A percentile compares a stretch with the other conserved stretches of the same genome.
phyloP scores from a whole-genome alignment of 2,113 vertebrate genomes.

The Nyctereutes procyonoides region DNA sequence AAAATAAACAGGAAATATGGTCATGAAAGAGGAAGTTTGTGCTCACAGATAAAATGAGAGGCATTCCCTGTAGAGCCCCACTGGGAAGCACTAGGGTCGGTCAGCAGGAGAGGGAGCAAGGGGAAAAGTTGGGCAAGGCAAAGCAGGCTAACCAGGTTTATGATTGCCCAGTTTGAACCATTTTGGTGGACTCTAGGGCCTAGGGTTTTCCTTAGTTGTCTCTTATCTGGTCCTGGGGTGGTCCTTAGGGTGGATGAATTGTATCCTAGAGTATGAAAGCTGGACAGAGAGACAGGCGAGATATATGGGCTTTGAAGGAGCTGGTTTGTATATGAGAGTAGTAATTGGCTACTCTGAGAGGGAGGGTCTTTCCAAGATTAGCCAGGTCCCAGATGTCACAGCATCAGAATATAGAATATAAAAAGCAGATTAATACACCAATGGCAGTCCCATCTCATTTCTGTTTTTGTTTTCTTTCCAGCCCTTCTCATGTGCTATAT shows the following conservation, averaged over 20 bases:
- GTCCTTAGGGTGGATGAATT: background rate
- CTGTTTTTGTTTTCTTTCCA: background rate
- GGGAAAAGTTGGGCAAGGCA: too few relatives aligned
- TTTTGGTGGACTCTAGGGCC: background rate
- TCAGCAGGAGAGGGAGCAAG: background rate
- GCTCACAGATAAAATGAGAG: background rate
- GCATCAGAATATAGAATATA: background rate
- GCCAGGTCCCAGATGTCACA: background rate
- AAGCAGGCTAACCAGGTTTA: background rate
- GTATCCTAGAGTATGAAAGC: background rate
- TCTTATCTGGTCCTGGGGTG: background rate
- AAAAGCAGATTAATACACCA: background rate
- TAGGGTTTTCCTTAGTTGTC: background rate
- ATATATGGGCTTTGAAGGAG: background rate
- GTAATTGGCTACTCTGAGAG: background rate
- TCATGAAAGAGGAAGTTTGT: background rate
- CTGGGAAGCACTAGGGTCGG: fast-evolving
- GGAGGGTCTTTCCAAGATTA: background rate
- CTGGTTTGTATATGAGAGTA: background rate
- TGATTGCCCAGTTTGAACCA: background rate
- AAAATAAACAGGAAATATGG: background rate
- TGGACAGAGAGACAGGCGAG: too few relatives aligned
- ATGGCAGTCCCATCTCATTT: background rate
- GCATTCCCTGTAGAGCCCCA: too few relatives aligned
- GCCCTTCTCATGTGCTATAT: background rate